These are phyloP conservation scores for Smutsia gigantea DNA, from an alignment of 2,797 vertebrate species.

Conservation along the genomic window DNA sequence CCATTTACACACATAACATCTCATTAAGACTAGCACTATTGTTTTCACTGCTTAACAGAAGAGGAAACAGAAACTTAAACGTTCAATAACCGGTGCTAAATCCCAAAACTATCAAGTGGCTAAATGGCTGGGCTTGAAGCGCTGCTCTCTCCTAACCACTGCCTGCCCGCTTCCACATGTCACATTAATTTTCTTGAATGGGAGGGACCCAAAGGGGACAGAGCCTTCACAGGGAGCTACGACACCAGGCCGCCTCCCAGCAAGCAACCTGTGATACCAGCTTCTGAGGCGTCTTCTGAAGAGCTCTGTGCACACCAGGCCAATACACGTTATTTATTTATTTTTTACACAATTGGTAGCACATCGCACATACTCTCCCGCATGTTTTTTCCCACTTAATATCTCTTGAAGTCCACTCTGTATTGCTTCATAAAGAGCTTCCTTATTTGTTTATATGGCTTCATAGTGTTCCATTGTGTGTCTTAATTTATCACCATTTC, in stretches of 20 bases:
- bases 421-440: background rate
- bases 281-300: background rate
- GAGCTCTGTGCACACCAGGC: background rate
- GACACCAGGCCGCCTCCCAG: background rate
- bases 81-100: background rate
- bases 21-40: background rate
- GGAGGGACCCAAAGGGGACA: background rate
- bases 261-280: background rate
- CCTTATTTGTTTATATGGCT: background rate
- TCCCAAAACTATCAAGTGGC: background rate
- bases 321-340: background rate
- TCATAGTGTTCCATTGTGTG: background rate
- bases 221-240: background rate
- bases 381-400: background rate
- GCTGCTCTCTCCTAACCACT: background rate
- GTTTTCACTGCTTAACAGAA: background rate
- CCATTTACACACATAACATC: fast-evolving
- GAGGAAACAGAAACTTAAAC: background rate
- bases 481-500: background rate
- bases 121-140: background rate
- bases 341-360: background rate
- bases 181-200: background rate
- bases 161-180: background rate
- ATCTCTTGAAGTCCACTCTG: background rate
- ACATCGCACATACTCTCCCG: background rate